These are phyloP conservation scores for Typhlomys cinereus DNA, from an alignment of 2,113 vertebrate genomes.

Conservation along the genomic window DNA sequence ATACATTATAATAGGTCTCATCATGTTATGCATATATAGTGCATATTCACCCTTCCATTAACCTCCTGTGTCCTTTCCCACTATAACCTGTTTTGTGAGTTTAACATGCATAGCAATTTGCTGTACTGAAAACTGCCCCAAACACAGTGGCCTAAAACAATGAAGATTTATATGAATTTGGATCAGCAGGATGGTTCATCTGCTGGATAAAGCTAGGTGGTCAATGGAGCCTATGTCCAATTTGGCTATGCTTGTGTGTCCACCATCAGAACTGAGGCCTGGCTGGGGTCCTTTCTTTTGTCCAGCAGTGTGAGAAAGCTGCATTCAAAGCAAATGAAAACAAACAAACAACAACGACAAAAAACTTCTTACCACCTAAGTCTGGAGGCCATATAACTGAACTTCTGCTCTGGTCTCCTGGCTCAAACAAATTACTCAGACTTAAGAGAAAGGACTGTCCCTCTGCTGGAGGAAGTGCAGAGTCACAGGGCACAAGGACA, in stretches of 20 bases:
- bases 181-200: background rate
- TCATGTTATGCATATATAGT: background rate
- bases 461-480: background rate
- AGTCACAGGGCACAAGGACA: background rate
- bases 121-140: background rate
- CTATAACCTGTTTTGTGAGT: background rate
- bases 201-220: background rate
- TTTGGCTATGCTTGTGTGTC: background rate
- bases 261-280: background rate
- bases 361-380: background rate
- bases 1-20: background rate
- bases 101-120: background rate
- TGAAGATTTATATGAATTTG: conserved; percentile 4
- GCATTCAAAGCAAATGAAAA: conserved; percentile 8
- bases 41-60: background rate
- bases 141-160: background rate
- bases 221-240: background rate
- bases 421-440: background rate
- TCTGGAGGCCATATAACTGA: background rate
- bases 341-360: background rate
- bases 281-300: background rate
- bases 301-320: background rate
- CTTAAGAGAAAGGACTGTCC: background rate
- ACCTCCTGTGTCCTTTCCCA: background rate
- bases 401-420: background rate